Conservation (phyloP, 2,797 vertebrate species). For the Eupleurogrammus muticus region DNA sequence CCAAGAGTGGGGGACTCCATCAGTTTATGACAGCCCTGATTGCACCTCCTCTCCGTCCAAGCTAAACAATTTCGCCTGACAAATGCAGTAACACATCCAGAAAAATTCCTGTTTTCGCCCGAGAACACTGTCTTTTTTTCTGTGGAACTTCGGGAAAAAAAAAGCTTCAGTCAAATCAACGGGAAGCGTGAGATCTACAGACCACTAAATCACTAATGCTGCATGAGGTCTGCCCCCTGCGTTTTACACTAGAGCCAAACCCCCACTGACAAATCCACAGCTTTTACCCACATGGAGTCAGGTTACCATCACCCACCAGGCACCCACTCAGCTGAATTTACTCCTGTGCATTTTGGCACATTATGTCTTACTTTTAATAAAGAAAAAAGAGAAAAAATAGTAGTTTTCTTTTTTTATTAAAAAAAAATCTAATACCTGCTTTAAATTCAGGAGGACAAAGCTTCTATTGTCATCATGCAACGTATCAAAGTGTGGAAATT, state of each 20-base stretch:
- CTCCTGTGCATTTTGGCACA: too few relatives aligned
- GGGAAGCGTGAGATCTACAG: conserved; percentile 81
- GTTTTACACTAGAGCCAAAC: conserved; percentile 80
- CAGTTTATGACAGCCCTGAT: conserved; percentile 82
- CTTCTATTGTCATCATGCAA: too few relatives aligned
- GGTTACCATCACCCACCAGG: conserved; percentile 36
- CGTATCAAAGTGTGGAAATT: too few relatives aligned
- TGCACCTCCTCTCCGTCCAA: conserved; percentile 76
- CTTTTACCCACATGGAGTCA: conserved; percentile 64
- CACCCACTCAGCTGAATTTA: too few relatives aligned
- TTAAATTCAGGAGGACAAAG: conserved; percentile 11
- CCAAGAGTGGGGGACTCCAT: conserved; percentile 73
- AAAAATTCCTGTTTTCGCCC: conserved; percentile 73
- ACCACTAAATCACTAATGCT: conserved; percentile 85
- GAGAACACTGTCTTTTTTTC: conserved; percentile 63
- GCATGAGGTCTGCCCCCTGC: conserved; percentile 83
- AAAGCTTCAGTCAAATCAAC: conserved; percentile 76
- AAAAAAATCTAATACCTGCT: not conserved
- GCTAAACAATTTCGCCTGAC: conserved; percentile 81
- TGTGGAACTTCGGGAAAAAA: conserved; percentile 67
- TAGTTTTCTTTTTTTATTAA: not conserved
- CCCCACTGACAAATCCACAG: conserved; percentile 76
- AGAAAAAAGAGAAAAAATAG: conserved; percentile 1
- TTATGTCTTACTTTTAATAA: not conserved
- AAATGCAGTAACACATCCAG: conserved; percentile 79